Evolutionary conservation across 2,797 vertebrate genomes (phyloP).

Genomic region (Hylomyscus alleni): DNA sequence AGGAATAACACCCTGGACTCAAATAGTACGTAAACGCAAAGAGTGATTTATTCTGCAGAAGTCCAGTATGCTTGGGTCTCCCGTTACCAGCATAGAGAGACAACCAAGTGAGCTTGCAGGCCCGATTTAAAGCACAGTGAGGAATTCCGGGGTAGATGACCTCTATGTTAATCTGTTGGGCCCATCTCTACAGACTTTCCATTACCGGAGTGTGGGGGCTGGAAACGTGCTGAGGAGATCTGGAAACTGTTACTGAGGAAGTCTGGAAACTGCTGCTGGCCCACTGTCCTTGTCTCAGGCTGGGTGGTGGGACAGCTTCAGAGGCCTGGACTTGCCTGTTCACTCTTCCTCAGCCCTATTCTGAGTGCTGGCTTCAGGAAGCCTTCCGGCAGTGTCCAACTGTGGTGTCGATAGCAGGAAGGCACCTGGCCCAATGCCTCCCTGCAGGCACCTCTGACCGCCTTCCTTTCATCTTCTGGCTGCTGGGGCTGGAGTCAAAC

Average conservation of each 20-base stretch:
- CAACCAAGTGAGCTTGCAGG: neutral
- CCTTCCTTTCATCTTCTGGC: conserved; percentile 61
- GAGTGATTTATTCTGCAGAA: neutral
- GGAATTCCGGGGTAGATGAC: neutral
- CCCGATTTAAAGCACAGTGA: neutral
- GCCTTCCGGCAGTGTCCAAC: neutral
- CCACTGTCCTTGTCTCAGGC: neutral
- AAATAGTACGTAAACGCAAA: neutral
- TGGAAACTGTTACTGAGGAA: neutral
- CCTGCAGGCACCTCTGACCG: neutral
- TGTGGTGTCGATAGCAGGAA: conserved; percentile 35
- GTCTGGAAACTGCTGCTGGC: neutral
- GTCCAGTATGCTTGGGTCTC: neutral
- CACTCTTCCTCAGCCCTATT: neutral
- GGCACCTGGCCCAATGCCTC: neutral
- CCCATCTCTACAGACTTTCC: neutral
- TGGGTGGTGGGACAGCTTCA: neutral
- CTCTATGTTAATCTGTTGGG: neutral
- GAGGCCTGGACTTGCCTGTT: neutral
- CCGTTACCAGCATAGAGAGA: neutral
- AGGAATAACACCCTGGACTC: neutral
- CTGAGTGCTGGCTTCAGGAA: neutral
- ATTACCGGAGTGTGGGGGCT: neutral
- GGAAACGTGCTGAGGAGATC: neutral
- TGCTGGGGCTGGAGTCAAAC: conserved; percentile 64